phyloP scores from a whole-genome alignment of 2,113 vertebrate species.

The Cyprinodon variegatus region DNA sequence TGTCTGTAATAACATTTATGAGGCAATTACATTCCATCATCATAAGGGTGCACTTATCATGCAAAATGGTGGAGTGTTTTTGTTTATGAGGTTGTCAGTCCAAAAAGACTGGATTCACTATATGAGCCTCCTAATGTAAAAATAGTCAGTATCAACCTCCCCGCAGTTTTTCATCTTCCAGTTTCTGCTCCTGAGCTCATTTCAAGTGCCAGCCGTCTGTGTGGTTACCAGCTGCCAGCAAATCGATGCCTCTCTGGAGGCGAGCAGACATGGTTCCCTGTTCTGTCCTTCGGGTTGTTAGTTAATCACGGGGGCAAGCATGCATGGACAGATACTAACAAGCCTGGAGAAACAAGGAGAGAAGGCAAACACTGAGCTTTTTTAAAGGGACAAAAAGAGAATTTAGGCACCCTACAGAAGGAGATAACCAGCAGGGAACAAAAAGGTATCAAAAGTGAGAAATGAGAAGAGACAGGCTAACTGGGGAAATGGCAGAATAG shows the following conservation, averaged over 20 bases:
- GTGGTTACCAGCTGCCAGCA: slow-evolving; percentile 47
- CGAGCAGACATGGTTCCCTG: slow-evolving; percentile 30
- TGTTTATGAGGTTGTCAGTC: not conserved
- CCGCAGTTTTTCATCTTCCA: slow-evolving; percentile 22
- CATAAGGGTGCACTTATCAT: not conserved
- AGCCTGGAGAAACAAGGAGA: slow-evolving; percentile 22
- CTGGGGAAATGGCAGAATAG: not conserved
- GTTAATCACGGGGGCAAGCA: slow-evolving; percentile 62
- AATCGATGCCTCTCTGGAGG: slow-evolving; percentile 48
- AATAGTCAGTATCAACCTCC: not conserved
- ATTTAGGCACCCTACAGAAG: not conserved
- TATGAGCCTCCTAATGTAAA: slow-evolving; percentile 4
- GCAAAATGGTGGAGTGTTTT: not conserved
- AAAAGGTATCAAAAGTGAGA: not conserved
- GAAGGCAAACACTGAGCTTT: not conserved
- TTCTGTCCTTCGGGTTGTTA: slow-evolving; percentile 51
- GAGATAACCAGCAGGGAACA: not conserved
- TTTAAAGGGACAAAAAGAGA: not conserved
- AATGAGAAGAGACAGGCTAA: not conserved
- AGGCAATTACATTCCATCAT: not conserved
- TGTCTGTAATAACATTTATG: slow-evolving; percentile 11
- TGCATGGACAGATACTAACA: slow-evolving; percentile 52
- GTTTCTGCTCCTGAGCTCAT: slow-evolving; percentile 34
- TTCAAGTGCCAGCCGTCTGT: slow-evolving; percentile 43
- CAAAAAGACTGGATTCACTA: not conserved